Evolutionary conservation across 1,140 invertebrate species (phyloP), one percentile per base, ranked within the genome.

Genomic region (Lerema accius): DNA sequence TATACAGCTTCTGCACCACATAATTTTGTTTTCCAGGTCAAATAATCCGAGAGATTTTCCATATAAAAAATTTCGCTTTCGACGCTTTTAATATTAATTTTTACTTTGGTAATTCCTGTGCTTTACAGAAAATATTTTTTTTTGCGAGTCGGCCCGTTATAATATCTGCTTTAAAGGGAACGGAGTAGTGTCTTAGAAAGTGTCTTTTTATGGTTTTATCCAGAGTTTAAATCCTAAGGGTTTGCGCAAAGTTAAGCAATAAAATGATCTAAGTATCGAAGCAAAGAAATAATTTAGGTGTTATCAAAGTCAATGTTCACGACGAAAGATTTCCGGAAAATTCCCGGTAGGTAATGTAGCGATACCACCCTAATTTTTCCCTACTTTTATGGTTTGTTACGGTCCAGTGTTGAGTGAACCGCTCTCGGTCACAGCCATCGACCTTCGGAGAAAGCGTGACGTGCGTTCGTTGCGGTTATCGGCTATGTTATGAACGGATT

Each of bases 361-460:
- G n/a, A n/a, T n/a, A n/a, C n/a, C n/a, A n/a, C n/a, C n/a, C n/a
- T n/a, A n/a, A n/a, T n/a, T n/a, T n/a, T n/a, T n/a, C n/a, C n/a
- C n/a, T n/a, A 32, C 28, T 43, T 42, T 19, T 42, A 55, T 39
- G 51, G 13, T 13, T 43, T 39, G 51, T 55, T 55, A 40, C 51
- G 40, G 53, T 45, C 26, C 40, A 32, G 15, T 42, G 40, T 45
- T 4, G 23, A 56, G 40, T 40, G 9, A 40, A 53, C 50, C 64
- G 62, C 61, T 71, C 58, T 64, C 68, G 62, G 58, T 71, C 63
- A 67, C 50, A 68, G 61, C 60, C 50, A 59, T 16, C 65, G 78
- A 84, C 78, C 82, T 84, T 82, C 71, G 64, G 78, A 65, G 82
- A 84, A 82, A 84, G 82, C 74, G 76, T 80, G 61, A 73, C 69